Percentiles rank a stretch among this genome's conserved stretches.
Evolutionary conservation across 2,888 invertebrate genomes (phyloP).

Genomic region (Torymus aiolomorphi): DNA sequence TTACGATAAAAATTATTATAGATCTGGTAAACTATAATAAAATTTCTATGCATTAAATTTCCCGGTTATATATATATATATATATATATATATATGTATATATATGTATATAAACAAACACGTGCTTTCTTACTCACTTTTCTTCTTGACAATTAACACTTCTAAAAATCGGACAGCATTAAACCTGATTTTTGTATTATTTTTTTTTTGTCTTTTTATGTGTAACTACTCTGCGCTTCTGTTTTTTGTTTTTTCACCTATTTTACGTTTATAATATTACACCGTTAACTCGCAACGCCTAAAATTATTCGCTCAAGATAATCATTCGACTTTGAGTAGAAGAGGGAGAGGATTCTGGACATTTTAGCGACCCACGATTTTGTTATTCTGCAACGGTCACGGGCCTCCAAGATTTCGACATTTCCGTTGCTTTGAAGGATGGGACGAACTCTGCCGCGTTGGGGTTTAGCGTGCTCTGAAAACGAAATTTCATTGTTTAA

Average conservation of each 20-base stretch:
- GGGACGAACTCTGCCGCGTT: slow-evolving; percentile 92
- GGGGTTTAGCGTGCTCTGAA: slow-evolving; percentile 87
- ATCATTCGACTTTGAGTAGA: slow-evolving; percentile 63
- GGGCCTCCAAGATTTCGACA: slow-evolving; percentile 71
- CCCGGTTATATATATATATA: slow-evolving; percentile 42
- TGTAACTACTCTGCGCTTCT: slow-evolving; percentile 58
- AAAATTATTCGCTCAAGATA: slow-evolving; percentile 65
- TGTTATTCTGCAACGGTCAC: slow-evolving; percentile 51
- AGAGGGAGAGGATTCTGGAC: slow-evolving; percentile 62
- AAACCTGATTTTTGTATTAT: slow-evolving; percentile 49
- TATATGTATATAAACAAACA: slow-evolving; percentile 53
- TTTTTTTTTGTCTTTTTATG: slow-evolving; percentile 46
- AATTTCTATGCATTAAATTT: slow-evolving; percentile 47
- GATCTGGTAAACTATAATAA: slow-evolving; percentile 48
- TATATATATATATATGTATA: too few relatives aligned
- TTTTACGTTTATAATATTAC: slow-evolving; percentile 57
- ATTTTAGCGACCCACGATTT: slow-evolving; percentile 62
- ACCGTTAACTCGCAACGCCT: slow-evolving; percentile 64
- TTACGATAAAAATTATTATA: slow-evolving; percentile 46
- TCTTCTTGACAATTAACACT: slow-evolving; percentile 47
- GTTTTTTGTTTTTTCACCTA: slow-evolving; percentile 49
- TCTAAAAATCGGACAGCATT: slow-evolving; percentile 54
- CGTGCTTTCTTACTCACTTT: slow-evolving; percentile 56
- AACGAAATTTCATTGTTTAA: neutral
- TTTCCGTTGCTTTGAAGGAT: slow-evolving; percentile 70